Conservation (phyloP, 2,888 invertebrate genomes). For the Meiosimyza decipiens region DNA sequence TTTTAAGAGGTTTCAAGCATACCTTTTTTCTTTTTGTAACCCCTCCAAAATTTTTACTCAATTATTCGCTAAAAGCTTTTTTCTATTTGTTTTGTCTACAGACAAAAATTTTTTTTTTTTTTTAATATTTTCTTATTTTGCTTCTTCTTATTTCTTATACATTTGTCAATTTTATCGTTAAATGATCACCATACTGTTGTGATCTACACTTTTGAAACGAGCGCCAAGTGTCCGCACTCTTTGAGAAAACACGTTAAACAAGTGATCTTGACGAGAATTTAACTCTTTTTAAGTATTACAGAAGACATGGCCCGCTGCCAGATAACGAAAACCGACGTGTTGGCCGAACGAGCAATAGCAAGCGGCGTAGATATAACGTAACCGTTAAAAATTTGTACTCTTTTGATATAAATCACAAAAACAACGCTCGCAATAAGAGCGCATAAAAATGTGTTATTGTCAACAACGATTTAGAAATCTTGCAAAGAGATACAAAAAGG, state of each 20-base stretch:
- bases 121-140: neutral
- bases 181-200: neutral
- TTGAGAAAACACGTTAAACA: conserved; percentile 15
- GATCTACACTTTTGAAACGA: neutral
- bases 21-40: neutral
- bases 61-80: neutral
- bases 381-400: too few species aligned
- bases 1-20: conserved; percentile 2
- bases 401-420: too few species aligned
- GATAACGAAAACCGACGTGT: too few species aligned
- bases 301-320: too few species aligned
- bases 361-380: too few species aligned
- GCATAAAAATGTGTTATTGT: too few species aligned
- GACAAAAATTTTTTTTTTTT: neutral
- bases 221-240: conserved; percentile 8
- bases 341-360: too few species aligned
- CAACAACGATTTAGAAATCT: too few species aligned
- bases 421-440: too few species aligned
- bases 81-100: too few species aligned
- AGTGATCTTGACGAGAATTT: conserved; percentile 19
- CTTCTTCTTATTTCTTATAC: neutral
- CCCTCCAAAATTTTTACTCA: neutral
- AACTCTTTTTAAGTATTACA: conserved; percentile 23
- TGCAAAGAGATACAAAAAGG: too few species aligned
- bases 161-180: neutral